Evolutionary conservation across 2,113 vertebrate species (phyloP).

Genomic region (Willisornis vidua): DNA sequence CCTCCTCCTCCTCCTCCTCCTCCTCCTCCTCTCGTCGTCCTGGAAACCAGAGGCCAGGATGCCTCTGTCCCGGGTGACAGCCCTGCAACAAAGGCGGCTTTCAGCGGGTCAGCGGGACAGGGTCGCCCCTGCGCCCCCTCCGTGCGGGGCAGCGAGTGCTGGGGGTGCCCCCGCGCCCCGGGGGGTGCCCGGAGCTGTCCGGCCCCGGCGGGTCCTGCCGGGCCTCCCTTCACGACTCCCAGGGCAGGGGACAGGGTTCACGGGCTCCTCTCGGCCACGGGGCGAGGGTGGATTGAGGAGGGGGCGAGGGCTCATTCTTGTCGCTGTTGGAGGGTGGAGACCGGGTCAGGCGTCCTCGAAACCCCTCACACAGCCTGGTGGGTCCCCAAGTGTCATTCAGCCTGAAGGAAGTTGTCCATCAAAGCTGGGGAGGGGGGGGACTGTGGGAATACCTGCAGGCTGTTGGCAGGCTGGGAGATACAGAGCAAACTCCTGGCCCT

Average conservation of each 20-base stretch:
- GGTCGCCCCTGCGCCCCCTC: background rate
- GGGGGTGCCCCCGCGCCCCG: slow-evolving; percentile 16
- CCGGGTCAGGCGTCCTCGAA: slow-evolving; percentile 1
- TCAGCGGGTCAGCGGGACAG: background rate
- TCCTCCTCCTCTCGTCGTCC: background rate
- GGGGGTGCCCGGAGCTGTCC: background rate
- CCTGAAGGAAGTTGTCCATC: slow-evolving; percentile 60
- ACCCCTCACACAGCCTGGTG: background rate
- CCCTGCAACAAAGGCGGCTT: slow-evolving; percentile 54
- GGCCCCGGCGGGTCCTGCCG: background rate
- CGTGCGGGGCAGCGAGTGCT: background rate
- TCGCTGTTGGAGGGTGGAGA: background rate
- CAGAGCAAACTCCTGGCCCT: background rate
- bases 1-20: background rate
- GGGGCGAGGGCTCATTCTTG: slow-evolving; percentile 57
- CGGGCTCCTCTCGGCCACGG: background rate
- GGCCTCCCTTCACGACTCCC: background rate
- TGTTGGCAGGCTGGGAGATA: background rate
- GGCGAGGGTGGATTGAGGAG: slow-evolving; percentile 1
- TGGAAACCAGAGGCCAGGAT: slow-evolving; percentile 58
- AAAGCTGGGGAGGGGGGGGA: background rate
- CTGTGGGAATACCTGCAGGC: slow-evolving; percentile 4
- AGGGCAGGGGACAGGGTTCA: slow-evolving; percentile 62
- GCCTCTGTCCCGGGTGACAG: slow-evolving; percentile 34
- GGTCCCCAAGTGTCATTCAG: slow-evolving; percentile 65